Conservation (phyloP, 2,888 invertebrate species). For the Pyralis farinalis region DNA sequence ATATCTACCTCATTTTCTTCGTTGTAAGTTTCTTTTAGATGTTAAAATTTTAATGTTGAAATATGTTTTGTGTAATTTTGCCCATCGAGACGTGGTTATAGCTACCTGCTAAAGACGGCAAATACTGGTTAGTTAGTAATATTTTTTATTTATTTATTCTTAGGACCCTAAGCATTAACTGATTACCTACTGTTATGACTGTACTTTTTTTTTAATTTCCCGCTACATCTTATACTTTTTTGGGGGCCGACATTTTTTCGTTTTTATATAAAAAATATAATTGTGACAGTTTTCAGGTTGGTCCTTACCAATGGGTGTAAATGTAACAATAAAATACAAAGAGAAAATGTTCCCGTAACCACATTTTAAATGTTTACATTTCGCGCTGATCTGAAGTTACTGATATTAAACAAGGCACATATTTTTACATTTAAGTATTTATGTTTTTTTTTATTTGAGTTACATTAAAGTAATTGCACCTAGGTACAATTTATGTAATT, state of each 20-base stretch:
- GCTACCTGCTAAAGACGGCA: constrained; percentile 21
- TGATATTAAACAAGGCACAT: constrained; percentile 8
- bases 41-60: constrained; percentile 52
- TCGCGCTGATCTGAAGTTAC: neutral
- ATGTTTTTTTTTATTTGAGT: constrained; percentile 16
- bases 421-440: constrained; percentile 11
- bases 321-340: neutral
- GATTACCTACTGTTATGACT: too few relatives aligned
- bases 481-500: constrained; percentile 64
- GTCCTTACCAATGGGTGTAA: neutral
- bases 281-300: neutral
- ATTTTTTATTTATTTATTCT: constrained; percentile 46
- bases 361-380: neutral
- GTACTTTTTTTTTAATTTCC: constrained; percentile 1
- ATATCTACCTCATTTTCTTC: constrained; percentile 78
- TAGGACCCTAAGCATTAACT: constrained; percentile 33
- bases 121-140: constrained; percentile 37
- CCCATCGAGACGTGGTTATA: constrained; percentile 45
- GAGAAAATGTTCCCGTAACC: too few relatives aligned
- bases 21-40: constrained; percentile 69
- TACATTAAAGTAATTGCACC: constrained; percentile 47
- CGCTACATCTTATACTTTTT: constrained; percentile 4
- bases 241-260: too few relatives aligned
- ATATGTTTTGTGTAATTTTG: constrained; percentile 32
- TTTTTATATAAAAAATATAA: too few relatives aligned